These are phyloP conservation scores for Ginglymostoma cirratum DNA, from an alignment of 2,113 vertebrate species.

Conservation along the genomic window DNA sequence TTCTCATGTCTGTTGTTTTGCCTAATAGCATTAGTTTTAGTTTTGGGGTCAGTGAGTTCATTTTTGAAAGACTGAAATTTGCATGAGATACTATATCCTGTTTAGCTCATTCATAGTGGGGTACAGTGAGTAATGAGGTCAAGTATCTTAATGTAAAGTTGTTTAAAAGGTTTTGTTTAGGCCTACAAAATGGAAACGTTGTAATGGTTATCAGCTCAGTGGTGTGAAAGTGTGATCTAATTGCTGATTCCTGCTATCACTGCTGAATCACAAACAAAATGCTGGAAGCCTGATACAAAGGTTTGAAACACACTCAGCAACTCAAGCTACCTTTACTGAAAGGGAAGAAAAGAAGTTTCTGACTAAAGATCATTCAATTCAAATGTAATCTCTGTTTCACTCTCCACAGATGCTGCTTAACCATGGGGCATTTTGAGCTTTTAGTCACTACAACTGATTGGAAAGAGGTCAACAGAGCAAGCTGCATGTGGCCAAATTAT, in stretches of 20 bases:
- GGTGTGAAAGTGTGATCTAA: too few species aligned
- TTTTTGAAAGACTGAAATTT: background rate
- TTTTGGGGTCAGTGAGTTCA: background rate
- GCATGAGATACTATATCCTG: background rate
- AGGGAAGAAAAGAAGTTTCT: background rate
- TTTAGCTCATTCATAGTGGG: background rate
- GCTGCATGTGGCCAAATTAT: too few species aligned
- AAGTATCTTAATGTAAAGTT: background rate
- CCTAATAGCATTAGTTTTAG: background rate
- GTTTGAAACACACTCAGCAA: too few species aligned
- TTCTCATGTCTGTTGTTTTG: background rate
- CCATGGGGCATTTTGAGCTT: background rate
- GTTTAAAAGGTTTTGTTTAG: background rate
- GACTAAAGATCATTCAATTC: background rate
- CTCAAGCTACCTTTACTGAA: too few species aligned
- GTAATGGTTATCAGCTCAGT: background rate
- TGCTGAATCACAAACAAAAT: background rate
- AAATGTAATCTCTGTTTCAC: background rate
- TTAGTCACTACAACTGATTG: too few species aligned
- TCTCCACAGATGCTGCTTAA: background rate
- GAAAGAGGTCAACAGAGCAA: too few species aligned
- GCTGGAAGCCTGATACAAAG: too few species aligned
- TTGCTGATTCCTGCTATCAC: background rate
- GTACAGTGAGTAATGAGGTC: background rate
- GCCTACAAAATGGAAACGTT: too few species aligned